Evolutionary conservation across 2,888 invertebrate species (phyloP), one percentile per base, ranked within the genome.

Genomic region (Micoletzkya japonica): DNA sequence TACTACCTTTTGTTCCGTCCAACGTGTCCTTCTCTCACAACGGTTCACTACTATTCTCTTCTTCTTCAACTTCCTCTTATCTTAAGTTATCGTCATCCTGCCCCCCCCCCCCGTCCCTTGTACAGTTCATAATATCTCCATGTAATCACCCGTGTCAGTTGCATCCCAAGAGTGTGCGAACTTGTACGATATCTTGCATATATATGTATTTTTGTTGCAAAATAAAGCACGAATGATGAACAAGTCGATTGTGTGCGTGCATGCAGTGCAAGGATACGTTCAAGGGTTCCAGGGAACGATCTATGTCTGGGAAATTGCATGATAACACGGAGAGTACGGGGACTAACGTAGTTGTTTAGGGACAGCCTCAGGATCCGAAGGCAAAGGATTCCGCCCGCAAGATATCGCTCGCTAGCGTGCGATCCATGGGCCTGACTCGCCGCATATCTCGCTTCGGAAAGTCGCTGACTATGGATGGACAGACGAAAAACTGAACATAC

Each of bases 361-460:
- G 59, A 59, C 28, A 4, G 59, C 37, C 4, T 66, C 28, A 69
- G 57, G 63, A 70, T n/a, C 32, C 56, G 24, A 14, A 58, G 36
- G 1, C 63, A 58, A 68, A 59, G 39, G 70, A 61, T 50, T 70
- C 72, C 39, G 71, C 73, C n/a, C 77, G 84, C 61, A 84, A 84
- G 74, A 85, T 84, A 60, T 82, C 82, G 37, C 75, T 84, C 57
- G 80, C 83, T 32, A 81, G 77, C 72, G 79, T 84, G 70, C 77
- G 82, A 34, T 82, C 84, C 30, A 82, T 83, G 70, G 77, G 77
- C 58, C 73, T 83, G 56, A 77, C 82, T 44, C 73, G 81, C 54
- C 72, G 79, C 61, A 76, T 82, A 59, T 80, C 83, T 2, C 76
- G 81, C 20, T 84, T 84, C 68, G 84, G 84, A 7, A 84, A 84